A percentile compares a stretch with the other conserved stretches of the same genome.
Conservation (phyloP, 2,113 vertebrate species). For the Anseranas semipalmata region DNA sequence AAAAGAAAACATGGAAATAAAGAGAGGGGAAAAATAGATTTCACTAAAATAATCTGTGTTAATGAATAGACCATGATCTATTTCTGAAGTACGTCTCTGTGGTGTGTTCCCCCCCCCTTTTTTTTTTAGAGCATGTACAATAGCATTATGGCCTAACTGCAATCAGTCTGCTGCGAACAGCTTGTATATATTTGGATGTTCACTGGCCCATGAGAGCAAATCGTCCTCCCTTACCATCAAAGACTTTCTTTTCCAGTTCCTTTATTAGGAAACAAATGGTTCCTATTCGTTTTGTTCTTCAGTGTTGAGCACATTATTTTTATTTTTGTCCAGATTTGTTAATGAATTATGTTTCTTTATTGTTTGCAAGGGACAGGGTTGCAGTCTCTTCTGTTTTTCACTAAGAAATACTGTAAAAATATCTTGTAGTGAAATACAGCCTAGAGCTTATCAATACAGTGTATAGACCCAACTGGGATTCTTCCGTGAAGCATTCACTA, state of each 20-base stretch:
- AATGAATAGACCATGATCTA: slow-evolving; percentile 31
- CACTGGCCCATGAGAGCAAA: slow-evolving; percentile 74
- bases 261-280: slow-evolving; percentile 58
- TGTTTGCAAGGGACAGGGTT: neutral
- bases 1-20: slow-evolving; percentile 24
- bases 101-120: neutral
- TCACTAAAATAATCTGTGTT: slow-evolving; percentile 41
- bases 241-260: slow-evolving; percentile 52
- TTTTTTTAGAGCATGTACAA: neutral
- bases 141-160: slow-evolving; percentile 45
- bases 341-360: neutral
- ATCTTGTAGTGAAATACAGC: neutral
- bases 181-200: slow-evolving; percentile 72
- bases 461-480: neutral
- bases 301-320: neutral
- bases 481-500: rapidly evolving
- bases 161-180: slow-evolving; percentile 53
- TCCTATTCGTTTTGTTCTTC: slow-evolving; percentile 14
- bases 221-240: slow-evolving; percentile 60
- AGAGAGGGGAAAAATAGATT: neutral
- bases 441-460: neutral
- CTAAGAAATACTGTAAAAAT: neutral
- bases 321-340: neutral
- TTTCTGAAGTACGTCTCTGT: slow-evolving; percentile 57
- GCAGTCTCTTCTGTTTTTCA: neutral